A percentile compares a stretch with the other conserved stretches of the same genome.
Conservation (phyloP, 2,113 vertebrate genomes). For the Leucoraja erinaceus region DNA sequence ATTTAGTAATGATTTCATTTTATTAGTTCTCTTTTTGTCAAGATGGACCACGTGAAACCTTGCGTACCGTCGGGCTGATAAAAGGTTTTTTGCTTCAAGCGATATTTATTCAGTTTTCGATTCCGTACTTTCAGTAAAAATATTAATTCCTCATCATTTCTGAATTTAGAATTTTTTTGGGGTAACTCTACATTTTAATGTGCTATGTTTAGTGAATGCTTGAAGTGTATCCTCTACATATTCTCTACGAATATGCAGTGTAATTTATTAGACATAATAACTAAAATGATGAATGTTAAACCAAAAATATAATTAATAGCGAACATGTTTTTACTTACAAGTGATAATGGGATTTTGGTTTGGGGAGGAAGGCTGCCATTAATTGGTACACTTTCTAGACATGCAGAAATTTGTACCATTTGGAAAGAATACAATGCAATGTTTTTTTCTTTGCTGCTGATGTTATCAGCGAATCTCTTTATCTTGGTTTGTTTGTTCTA, state of each 20-base stretch:
- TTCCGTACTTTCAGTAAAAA: background rate
- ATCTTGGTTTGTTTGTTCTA: background rate
- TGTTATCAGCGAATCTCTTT: background rate
- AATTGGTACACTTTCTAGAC: background rate
- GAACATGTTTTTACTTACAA: background rate
- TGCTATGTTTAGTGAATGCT: background rate
- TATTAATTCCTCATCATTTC: background rate
- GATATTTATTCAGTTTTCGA: background rate
- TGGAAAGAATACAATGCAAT: background rate
- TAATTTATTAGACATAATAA: background rate
- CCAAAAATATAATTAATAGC: background rate
- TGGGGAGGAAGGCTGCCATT: too few species aligned
- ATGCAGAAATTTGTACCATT: background rate
- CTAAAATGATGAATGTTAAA: background rate
- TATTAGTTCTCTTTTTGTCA: background rate
- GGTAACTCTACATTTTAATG: background rate
- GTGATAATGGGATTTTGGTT: background rate
- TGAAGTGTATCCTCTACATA: too few species aligned
- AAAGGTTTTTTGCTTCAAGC: background rate
- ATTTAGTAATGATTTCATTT: background rate
- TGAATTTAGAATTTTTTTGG: background rate
- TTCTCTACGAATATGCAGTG: background rate
- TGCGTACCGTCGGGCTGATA: background rate
- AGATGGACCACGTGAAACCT: too few species aligned
- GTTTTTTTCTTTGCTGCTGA: constrained; percentile 13